phyloP scores from a whole-genome alignment of 1,140 invertebrate genomes.

The Drosophila santomea region DNA sequence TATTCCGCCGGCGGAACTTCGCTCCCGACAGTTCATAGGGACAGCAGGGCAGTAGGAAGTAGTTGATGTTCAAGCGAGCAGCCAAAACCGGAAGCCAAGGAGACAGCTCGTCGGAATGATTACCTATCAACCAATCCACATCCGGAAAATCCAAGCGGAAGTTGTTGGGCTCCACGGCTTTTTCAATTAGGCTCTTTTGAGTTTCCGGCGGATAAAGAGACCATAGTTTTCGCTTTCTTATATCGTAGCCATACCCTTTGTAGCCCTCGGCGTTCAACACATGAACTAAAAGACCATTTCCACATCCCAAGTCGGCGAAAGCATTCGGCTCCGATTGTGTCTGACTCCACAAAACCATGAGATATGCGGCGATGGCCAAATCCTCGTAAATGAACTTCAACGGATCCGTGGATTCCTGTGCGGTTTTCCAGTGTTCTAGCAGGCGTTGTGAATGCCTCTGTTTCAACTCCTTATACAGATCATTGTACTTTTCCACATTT shows the following conservation, averaged over 20 bases:
- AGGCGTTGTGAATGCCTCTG: constrained; percentile 91
- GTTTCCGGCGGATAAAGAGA: constrained; percentile 88
- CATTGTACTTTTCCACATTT: constrained; percentile 89
- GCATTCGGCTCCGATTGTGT: constrained; percentile 83
- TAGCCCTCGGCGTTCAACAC: constrained; percentile 94
- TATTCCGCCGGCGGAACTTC: constrained; percentile 90
- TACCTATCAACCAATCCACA: constrained; percentile 97
- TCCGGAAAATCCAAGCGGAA: constrained; percentile 89
- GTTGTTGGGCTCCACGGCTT: constrained; percentile 89
- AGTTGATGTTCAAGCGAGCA: constrained; percentile 89
- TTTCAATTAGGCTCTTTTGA: constrained; percentile 85
- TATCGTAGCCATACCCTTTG: constrained; percentile 95
- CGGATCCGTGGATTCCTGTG: constrained; percentile 95
- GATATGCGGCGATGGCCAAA: constrained; percentile 96
- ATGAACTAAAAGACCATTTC: constrained; percentile 97
- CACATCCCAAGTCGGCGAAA: constrained; percentile 98
- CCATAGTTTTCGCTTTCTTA: constrained; percentile 96
- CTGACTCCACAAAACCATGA: constrained; percentile 91
- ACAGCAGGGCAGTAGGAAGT: constrained; percentile 98
- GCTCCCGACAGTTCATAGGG: constrained; percentile 94
- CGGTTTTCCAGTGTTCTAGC: constrained; percentile 87
- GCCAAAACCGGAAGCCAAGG: constrained; percentile 98
- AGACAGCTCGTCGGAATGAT: constrained; percentile 99
- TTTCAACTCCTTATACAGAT: constrained; percentile 91
- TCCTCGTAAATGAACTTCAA: constrained; percentile 98